phyloP scores from a whole-genome alignment of 2,113 vertebrate species.

The Microtus richardsoni region DNA sequence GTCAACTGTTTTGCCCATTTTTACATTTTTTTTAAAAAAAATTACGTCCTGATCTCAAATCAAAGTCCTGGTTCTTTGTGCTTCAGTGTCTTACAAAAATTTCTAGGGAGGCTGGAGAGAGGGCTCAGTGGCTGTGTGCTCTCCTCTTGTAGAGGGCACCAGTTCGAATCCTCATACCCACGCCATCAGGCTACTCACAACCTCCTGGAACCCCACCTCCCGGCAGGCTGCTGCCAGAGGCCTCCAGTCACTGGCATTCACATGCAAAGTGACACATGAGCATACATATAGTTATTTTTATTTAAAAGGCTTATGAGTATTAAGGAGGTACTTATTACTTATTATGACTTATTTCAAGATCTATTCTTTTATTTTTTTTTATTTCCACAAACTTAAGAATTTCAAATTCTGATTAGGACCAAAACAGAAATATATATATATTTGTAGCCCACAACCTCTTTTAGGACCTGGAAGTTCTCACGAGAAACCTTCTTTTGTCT shows the following conservation, averaged over 20 bases:
- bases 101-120: no score
- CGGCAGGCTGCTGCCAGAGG: fast-evolving
- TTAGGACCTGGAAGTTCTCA: neutral
- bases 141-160: neutral
- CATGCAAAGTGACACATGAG: neutral
- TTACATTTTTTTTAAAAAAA: no score
- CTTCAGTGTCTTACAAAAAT: neutral
- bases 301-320: neutral
- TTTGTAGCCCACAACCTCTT: neutral
- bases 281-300: neutral
- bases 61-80: neutral
- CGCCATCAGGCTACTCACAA: no score
- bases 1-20: neutral
- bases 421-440: no score
- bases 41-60: neutral
- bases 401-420: neutral
- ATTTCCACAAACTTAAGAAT: neutral
- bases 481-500: neutral
- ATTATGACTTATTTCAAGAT: neutral
- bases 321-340: neutral
- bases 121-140: neutral
- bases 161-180: neutral
- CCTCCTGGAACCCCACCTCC: neutral
- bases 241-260: neutral
- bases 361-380: neutral